These are phyloP conservation scores for Therioaphis trifolii DNA, from an alignment of 2,888 invertebrate species.

Conservation along the genomic window DNA sequence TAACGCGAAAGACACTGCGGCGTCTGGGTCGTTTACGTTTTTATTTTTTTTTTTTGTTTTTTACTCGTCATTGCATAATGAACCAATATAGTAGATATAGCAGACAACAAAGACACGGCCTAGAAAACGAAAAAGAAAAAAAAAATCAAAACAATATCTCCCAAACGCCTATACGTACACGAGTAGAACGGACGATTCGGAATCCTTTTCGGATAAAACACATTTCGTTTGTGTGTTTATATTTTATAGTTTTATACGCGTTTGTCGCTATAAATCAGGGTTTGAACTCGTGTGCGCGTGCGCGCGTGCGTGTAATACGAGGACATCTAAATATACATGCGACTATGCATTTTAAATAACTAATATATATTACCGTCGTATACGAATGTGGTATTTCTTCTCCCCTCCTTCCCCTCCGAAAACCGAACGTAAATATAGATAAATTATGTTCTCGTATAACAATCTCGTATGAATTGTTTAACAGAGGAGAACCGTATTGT, in stretches of 20 bases:
- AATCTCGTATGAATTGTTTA: neutral
- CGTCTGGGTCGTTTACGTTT: too few relatives aligned
- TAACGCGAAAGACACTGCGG: too few relatives aligned
- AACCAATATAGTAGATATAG: too few relatives aligned
- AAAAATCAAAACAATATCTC: too few relatives aligned
- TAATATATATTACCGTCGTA: neutral
- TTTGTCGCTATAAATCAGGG: constrained; percentile 11
- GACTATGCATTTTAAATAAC: constrained; percentile 10
- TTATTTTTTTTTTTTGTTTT: too few relatives aligned
- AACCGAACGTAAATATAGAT: neutral
- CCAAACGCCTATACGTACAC: neutral
- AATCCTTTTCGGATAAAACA: neutral
- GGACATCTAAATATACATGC: constrained; percentile 1
- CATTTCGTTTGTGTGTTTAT: too few relatives aligned
- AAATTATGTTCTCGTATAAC: neutral
- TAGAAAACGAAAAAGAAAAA: too few relatives aligned
- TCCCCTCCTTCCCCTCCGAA: too few relatives aligned
- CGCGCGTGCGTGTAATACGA: too few relatives aligned
- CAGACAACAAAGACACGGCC: too few relatives aligned
- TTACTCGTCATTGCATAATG: too few relatives aligned
- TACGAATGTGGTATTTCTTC: neutral
- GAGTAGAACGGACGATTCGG: neutral
- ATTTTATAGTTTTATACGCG: neutral
- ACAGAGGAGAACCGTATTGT: neutral
- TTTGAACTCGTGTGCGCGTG: constrained; percentile 2